phyloP scores from a whole-genome alignment of 2,888 invertebrate species.

The Dryococelus australis region DNA sequence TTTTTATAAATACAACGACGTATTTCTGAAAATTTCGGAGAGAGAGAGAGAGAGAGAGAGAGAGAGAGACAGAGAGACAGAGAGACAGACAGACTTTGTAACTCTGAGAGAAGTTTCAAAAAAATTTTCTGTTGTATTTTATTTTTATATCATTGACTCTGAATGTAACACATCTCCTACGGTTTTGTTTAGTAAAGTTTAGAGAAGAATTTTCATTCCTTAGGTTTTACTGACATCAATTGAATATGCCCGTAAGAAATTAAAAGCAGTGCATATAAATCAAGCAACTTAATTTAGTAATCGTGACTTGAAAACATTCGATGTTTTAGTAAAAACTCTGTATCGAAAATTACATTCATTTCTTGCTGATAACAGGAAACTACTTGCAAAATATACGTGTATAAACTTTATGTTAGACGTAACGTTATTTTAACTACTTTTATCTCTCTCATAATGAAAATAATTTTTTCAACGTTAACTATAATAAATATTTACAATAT shows the following conservation, averaged over 20 bases:
- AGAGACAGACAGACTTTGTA: not conserved
- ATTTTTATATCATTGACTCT: not conserved
- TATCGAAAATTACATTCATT: slow-evolving; percentile 22
- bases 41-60: not conserved
- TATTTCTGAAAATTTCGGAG: no score
- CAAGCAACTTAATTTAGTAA: slow-evolving; percentile 22
- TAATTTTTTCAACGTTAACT: slow-evolving; percentile 4
- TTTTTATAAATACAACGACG: no score
- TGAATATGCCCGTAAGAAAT: not conserved
- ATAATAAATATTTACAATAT: slow-evolving; percentile 17
- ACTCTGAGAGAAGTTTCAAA: not conserved
- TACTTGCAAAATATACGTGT: slow-evolving; percentile 18
- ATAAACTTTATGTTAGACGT: slow-evolving; percentile 28
- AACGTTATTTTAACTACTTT: slow-evolving; percentile 17
- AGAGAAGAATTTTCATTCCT: not conserved
- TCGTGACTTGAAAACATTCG: not conserved
- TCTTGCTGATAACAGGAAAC: not conserved
- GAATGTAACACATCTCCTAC: not conserved
- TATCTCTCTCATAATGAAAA: slow-evolving; percentile 11
- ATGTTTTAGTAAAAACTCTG: slow-evolving; percentile 22
- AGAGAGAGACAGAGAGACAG: not conserved
- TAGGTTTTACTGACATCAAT: not conserved
- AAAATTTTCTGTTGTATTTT: not conserved
- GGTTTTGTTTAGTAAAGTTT: not conserved
- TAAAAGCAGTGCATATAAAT: slow-evolving; percentile 1